A percentile compares a stretch with the other conserved stretches of the same genome.
These are phyloP conservation scores for Latrodectus geometricus DNA, from an alignment of 1,140 invertebrate genomes.

Conservation along the genomic window DNA sequence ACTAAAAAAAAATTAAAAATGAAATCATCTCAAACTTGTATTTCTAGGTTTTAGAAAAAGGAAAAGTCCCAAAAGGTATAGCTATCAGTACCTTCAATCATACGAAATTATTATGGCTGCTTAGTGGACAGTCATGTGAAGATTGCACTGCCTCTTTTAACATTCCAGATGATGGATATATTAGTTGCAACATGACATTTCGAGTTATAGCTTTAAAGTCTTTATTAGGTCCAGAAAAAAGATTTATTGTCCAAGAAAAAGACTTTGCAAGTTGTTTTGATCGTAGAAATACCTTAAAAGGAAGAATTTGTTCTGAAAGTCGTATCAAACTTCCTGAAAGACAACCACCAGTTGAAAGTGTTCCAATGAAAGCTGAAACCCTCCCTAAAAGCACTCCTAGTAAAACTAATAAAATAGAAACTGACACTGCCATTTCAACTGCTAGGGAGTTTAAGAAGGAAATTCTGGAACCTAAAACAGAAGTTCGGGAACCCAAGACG, in stretches of 20 bases:
- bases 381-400: conserved; percentile 15
- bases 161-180: conserved; percentile 56
- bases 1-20: too few species aligned
- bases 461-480: not conserved
- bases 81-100: conserved; percentile 52
- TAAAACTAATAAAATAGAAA: conserved; percentile 23
- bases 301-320: conserved; percentile 35
- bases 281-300: conserved; percentile 27
- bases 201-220: conserved; percentile 57
- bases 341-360: conserved; percentile 48
- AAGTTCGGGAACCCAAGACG: not conserved
- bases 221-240: conserved; percentile 53
- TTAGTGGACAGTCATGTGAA: conserved; percentile 59
- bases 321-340: conserved; percentile 52
- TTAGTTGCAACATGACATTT: conserved; percentile 62
- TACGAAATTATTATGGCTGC: conserved; percentile 52
- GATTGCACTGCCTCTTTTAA: conserved; percentile 53
- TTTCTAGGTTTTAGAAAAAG: conserved; percentile 55
- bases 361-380: conserved; percentile 49
- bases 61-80: conserved; percentile 59
- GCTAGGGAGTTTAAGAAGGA: not conserved
- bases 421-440: not conserved
- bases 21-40: not conserved
- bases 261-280: conserved; percentile 57
- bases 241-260: conserved; percentile 57